These are phyloP conservation scores for Ectropis grisescens DNA, from an alignment of 1,140 invertebrate species.

Conservation along the genomic window DNA sequence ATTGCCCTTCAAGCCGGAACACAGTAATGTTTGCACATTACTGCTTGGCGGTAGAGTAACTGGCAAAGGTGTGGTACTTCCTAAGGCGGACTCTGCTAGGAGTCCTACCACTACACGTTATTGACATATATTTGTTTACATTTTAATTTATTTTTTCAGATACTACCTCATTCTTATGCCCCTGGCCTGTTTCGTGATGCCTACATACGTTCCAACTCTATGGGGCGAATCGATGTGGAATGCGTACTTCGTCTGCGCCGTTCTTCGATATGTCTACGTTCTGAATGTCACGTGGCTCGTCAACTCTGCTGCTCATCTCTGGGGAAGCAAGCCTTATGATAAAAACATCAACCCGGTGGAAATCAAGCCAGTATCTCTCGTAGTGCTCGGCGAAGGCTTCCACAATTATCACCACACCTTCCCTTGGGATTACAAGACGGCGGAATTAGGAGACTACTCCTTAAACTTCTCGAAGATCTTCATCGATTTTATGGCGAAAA, in stretches of 20 bases:
- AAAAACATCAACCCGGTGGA: conserved; percentile 77
- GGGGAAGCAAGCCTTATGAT: conserved; percentile 82
- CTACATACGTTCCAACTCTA: conserved; percentile 78
- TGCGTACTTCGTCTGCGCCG: conserved; percentile 72
- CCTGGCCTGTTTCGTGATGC: conserved; percentile 80
- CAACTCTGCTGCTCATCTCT: conserved; percentile 82
- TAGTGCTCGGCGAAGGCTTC: conserved; percentile 74
- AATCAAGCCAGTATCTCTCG: conserved; percentile 72
- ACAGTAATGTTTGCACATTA: no score
- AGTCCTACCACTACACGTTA: no score
- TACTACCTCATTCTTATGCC: conserved; percentile 80
- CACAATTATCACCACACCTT: conserved; percentile 86
- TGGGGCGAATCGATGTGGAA: conserved; percentile 78
- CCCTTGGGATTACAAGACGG: conserved; percentile 80
- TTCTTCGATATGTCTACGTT: conserved; percentile 76
- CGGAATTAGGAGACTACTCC: conserved; percentile 73
- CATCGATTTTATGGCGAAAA: conserved; percentile 74
- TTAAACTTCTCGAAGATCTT: conserved; percentile 75
- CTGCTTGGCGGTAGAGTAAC: no score
- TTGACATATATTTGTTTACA: no score
- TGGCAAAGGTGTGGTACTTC: no score
- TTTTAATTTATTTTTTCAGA: conserved; percentile 55
- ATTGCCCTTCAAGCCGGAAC: no score
- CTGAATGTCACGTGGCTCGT: conserved; percentile 84
- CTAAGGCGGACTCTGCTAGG: no score